Evolutionary conservation across 2,888 invertebrate genomes (phyloP).

Genomic region (Phania funesta): DNA sequence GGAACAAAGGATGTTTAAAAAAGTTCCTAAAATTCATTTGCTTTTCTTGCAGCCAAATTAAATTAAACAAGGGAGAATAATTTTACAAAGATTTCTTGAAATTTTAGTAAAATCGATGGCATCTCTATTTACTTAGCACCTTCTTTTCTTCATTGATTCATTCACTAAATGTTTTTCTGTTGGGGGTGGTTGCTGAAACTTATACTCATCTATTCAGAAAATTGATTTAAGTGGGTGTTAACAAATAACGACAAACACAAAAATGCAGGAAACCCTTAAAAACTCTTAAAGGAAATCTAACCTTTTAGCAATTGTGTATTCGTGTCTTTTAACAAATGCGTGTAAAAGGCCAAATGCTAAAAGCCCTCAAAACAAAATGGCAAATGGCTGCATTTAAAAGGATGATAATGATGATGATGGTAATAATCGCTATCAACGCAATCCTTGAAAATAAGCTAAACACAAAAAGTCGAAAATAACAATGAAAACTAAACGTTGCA

Average conservation of each 20-base stretch:
- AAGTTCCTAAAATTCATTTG: too few relatives aligned
- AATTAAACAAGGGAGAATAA: too few relatives aligned
- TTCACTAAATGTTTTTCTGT: not conserved
- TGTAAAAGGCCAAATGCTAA: conserved; percentile 75
- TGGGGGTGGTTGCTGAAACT: conserved; percentile 17
- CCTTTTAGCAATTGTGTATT: conserved; percentile 54
- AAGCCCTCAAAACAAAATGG: conserved; percentile 73
- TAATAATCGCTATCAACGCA: conserved; percentile 70
- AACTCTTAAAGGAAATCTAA: conserved; percentile 70
- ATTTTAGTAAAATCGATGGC: not conserved
- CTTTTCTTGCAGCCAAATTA: too few relatives aligned
- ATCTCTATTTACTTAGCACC: conserved; percentile 2
- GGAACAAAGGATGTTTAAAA: not conserved
- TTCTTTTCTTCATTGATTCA: too few relatives aligned
- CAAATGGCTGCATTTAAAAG: conserved; percentile 76
- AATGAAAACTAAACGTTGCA: conserved; percentile 27
- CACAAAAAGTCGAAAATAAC: conserved; percentile 59
- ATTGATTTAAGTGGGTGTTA: conserved; percentile 79
- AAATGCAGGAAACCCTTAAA: conserved; percentile 61
- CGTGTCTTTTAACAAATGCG: conserved; percentile 60
- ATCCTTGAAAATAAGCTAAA: conserved; percentile 56
- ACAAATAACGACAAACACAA: conserved; percentile 74
- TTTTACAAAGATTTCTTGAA: not conserved
- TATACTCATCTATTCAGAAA: conserved; percentile 72
- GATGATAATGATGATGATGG: conserved; percentile 66